These are phyloP conservation scores for Chrysemys picta DNA, from an alignment of 2,113 vertebrate genomes.

Conservation along the genomic window DNA sequence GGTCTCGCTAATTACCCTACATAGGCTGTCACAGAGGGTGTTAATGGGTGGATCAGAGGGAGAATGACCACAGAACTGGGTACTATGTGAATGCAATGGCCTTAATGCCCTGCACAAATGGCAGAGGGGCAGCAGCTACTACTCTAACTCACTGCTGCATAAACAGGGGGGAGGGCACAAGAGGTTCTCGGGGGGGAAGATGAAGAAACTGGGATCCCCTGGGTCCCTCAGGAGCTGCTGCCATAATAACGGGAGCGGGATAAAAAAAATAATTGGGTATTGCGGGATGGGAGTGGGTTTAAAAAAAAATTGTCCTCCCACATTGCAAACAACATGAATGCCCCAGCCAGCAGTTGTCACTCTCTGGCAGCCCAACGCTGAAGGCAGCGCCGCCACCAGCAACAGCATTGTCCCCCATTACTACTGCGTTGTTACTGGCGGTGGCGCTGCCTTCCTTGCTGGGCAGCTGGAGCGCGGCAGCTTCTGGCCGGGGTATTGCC, in stretches of 20 bases:
- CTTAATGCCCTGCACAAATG: neutral
- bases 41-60: neutral
- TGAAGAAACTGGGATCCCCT: neutral
- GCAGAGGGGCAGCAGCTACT: neutral
- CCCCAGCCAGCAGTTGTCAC: neutral
- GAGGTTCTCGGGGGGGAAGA: no score
- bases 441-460: no score
- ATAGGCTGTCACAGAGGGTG: neutral
- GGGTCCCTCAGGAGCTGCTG: neutral
- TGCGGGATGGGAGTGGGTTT: neutral
- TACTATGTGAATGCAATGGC: neutral
- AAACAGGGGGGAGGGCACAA: neutral
- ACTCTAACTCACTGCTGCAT: neutral
- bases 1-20: neutral
- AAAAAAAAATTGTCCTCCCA: neutral
- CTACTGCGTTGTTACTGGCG: no score
- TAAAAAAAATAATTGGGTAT: neutral
- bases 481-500: no score
- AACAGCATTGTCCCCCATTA: no score
- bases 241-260: neutral
- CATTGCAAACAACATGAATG: neutral
- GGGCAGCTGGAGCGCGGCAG: no score
- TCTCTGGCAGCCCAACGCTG: neutral
- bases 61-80: neutral
- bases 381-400: neutral